phyloP scores from a whole-genome alignment of 1,140 invertebrate species.

The Drosophila pseudoobscura region DNA sequence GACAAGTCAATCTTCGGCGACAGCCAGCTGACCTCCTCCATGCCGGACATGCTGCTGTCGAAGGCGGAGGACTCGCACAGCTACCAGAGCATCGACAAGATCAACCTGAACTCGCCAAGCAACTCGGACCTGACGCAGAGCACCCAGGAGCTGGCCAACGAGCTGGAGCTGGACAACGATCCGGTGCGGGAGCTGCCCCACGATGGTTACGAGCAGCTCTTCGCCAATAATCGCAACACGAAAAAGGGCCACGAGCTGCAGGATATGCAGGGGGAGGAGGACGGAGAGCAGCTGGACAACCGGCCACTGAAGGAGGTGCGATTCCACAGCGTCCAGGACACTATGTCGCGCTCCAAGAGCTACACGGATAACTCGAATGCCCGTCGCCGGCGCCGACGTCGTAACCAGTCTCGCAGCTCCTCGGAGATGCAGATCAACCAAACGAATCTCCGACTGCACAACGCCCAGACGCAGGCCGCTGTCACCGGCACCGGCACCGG shows the following conservation, averaged over 20 bases:
- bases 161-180: slow-evolving; percentile 74
- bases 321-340: slow-evolving; percentile 77
- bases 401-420: slow-evolving; percentile 77
- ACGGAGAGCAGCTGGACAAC: slow-evolving; percentile 61
- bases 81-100: slow-evolving; percentile 82
- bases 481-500: not conserved
- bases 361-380: slow-evolving; percentile 82
- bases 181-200: slow-evolving; percentile 58
- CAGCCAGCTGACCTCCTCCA: slow-evolving; percentile 72
- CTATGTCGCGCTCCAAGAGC: slow-evolving; percentile 81
- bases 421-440: slow-evolving; percentile 83
- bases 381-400: slow-evolving; percentile 63
- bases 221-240: slow-evolving; percentile 38
- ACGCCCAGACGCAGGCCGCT: slow-evolving; percentile 67
- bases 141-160: slow-evolving; percentile 77
- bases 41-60: slow-evolving; percentile 79
- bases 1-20: slow-evolving; percentile 80
- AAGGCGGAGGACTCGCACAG: slow-evolving; percentile 80
- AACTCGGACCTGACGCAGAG: slow-evolving; percentile 79
- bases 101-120: slow-evolving; percentile 76
- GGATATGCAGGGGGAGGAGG: slow-evolving; percentile 33
- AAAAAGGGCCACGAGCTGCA: slow-evolving; percentile 17
- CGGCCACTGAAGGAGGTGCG: slow-evolving; percentile 77
- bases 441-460: slow-evolving; percentile 76
- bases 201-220: slow-evolving; percentile 73